These are phyloP conservation scores for Lophochroa leadbeateri DNA, from an alignment of 2,113 vertebrate genomes.

Conservation along the genomic window DNA sequence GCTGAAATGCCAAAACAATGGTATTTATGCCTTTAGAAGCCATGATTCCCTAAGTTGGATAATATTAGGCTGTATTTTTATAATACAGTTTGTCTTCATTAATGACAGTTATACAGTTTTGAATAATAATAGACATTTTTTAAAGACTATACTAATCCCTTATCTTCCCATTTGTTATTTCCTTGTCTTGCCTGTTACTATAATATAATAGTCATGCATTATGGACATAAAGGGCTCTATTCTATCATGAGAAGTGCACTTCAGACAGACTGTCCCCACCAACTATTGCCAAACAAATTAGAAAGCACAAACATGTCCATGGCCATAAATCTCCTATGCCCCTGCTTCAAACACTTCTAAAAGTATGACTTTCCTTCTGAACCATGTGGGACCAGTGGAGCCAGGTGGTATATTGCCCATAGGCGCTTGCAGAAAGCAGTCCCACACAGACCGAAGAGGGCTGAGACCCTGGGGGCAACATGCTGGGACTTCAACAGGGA, in stretches of 20 bases:
- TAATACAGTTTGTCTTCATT: conserved; percentile 48
- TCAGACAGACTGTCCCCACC: neutral
- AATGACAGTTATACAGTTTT: conserved; percentile 56
- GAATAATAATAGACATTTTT: conserved; percentile 58
- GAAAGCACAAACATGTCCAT: neutral
- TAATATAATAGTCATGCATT: conserved; percentile 26
- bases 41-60: conserved; percentile 24
- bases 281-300: conserved; percentile 30
- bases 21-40: neutral
- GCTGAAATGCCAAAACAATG: neutral
- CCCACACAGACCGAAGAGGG: neutral
- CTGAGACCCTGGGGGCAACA: neutral
- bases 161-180: conserved; percentile 51
- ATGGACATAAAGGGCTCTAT: conserved; percentile 23
- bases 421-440: neutral
- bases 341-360: neutral
- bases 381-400: neutral
- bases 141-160: conserved; percentile 39
- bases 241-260: conserved; percentile 1
- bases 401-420: accelerated
- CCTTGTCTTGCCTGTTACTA: conserved; percentile 23
- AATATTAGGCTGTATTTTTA: conserved; percentile 27
- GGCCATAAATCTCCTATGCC: neutral
- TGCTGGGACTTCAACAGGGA: neutral
- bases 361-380: neutral